These are phyloP conservation scores for Hemistola chrysoprasaria DNA, from an alignment of 2,888 invertebrate species.

Conservation along the genomic window DNA sequence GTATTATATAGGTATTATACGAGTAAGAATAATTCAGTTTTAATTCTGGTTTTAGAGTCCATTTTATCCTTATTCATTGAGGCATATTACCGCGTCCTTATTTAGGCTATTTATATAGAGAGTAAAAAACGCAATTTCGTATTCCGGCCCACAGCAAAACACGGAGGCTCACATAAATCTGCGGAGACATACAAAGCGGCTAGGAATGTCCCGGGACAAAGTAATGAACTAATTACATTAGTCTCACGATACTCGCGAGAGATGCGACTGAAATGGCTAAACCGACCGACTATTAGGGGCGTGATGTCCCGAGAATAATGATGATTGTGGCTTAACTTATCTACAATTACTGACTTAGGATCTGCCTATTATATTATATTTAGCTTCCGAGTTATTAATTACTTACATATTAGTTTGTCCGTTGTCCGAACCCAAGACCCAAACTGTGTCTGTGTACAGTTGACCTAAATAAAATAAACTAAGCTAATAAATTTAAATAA, in stretches of 20 bases:
- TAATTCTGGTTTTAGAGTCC: conserved; percentile 34
- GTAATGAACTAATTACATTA: conserved; percentile 80
- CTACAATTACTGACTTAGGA: conserved; percentile 32
- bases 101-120: conserved; percentile 44
- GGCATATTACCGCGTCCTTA: conserved; percentile 42
- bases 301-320: conserved; percentile 48
- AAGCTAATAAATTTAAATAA: conserved; percentile 17
- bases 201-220: conserved; percentile 58
- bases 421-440: conserved; percentile 10
- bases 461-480: conserved; percentile 14
- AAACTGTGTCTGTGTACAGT: conserved; percentile 10
- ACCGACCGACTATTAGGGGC: conserved; percentile 52
- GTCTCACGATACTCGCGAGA: conserved; percentile 51
- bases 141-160: conserved; percentile 57
- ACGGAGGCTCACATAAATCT: conserved; percentile 64
- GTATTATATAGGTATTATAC: too few relatives aligned
- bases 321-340: conserved; percentile 44
- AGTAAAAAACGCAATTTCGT: conserved; percentile 51
- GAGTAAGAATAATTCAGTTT: conserved; percentile 24
- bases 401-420: too few relatives aligned
- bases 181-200: conserved; percentile 56
- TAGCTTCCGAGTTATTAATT: conserved; percentile 14
- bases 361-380: conserved; percentile 27
- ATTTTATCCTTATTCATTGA: conserved; percentile 39
- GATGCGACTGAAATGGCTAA: conserved; percentile 59